Base-by-base conservation (phyloP, 2,113 vertebrate species). In the Telmatochromis brachygnathus region DNA sequence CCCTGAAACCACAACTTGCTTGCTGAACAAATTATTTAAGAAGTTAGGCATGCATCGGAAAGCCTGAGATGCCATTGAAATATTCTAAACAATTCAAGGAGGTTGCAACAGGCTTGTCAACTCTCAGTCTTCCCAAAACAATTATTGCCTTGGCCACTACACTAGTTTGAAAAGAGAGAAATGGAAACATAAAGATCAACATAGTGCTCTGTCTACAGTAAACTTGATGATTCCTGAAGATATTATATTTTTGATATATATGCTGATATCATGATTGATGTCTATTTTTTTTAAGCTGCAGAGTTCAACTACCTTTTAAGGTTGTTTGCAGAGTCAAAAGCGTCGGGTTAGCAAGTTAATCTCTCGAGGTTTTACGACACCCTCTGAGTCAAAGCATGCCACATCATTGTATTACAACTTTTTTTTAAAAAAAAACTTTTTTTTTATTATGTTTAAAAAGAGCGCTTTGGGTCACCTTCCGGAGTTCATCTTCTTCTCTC, bases 401-500 rank as follows among this genome's bases (percentile, higher is more conserved):
- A 56, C 42, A 47, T n/a, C 17, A 9, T 19, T 68, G 73, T 75
- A 65, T 85, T 73, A 58, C 79, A 39, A 7, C 33, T 19, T 2
- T 0, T 9, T 4, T 7, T 6, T 28, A 6, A 0, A 0, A 3
- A 45, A 28, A 19, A 37, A 10, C n/a, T n/a, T n/a, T n/a, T n/a
- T n/a, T 77, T 73, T 42, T 73, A 30, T 77, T 77, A 8, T 12
- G n/a, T 35, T 65, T 89, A 60, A 21, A 56, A 73, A 53, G 81
- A 80, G 17, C 56, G 84, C 83, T 87, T 85, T 81, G 62, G 87
- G 84, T 94, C 90, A 93, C 89, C 84, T 79, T 45, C 54, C 2
- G 28, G 11, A 7, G 14, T 70, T 84, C 21, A 7, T 77, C 30
- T 56, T 54, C 75, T 75, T 14, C 82, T 83, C 79, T 91, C 58